A percentile compares a stretch with the other conserved stretches of the same genome.
These are phyloP conservation scores for Nothoprocta perdicaria DNA, from an alignment of 2,113 vertebrate genomes.

Conservation along the genomic window DNA sequence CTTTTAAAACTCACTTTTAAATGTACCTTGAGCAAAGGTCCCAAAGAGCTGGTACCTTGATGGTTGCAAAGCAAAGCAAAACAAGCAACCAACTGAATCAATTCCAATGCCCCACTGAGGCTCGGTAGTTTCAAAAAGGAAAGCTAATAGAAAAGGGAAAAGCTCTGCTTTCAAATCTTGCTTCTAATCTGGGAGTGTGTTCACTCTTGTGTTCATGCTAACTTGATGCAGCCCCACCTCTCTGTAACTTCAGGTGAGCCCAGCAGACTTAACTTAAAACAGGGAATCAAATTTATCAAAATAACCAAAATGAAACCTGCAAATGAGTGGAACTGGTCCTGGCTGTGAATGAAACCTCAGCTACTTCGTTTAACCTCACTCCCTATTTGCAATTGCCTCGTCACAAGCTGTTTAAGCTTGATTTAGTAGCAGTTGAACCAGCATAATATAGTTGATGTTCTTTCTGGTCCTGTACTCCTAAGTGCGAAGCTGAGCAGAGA, in stretches of 20 bases:
- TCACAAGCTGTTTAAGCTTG: background rate
- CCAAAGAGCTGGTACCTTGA: background rate
- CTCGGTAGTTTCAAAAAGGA: background rate
- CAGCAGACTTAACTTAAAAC: background rate
- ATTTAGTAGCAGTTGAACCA: background rate
- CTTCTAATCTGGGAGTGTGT: background rate
- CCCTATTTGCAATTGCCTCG: background rate
- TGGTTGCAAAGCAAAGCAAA: background rate
- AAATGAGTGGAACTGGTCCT: background rate
- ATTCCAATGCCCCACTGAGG: background rate
- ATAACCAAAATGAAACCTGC: background rate
- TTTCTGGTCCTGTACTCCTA: background rate
- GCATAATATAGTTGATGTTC: background rate
- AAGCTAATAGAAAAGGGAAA: background rate
- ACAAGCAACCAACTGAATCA: too few species aligned
- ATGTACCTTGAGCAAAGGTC: background rate
- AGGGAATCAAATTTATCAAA: background rate
- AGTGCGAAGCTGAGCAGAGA: fast-evolving
- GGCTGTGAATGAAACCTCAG: background rate
- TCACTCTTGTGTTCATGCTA: background rate
- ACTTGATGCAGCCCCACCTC: background rate
- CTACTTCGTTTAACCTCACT: background rate
- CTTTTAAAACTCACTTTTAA: background rate
- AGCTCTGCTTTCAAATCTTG: background rate
- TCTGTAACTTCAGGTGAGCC: background rate